phyloP scores from a whole-genome alignment of 2,113 vertebrate species.

The Copsychus sechellarum region DNA sequence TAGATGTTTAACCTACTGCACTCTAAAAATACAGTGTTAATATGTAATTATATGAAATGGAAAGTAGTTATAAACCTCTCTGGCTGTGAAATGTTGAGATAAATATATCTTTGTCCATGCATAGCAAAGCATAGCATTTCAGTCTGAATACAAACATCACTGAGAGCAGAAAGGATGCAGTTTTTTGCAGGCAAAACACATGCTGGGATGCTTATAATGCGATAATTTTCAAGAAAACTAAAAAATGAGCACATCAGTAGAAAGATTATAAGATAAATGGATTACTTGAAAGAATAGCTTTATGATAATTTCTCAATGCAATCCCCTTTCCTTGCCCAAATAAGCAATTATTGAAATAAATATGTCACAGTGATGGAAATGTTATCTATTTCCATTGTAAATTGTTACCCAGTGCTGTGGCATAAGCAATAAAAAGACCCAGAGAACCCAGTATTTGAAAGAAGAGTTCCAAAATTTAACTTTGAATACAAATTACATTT shows the following conservation, averaged over 20 bases:
- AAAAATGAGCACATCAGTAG: background rate
- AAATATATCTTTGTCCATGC: slow-evolving; percentile 55
- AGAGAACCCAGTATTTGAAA: background rate
- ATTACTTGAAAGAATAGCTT: slow-evolving; percentile 30
- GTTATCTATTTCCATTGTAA: background rate
- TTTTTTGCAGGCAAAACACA: slow-evolving; percentile 65
- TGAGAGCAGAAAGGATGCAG: slow-evolving; percentile 3
- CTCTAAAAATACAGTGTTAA: slow-evolving; percentile 40
- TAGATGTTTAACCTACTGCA: slow-evolving; percentile 22
- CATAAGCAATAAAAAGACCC: background rate
- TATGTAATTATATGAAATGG: slow-evolving; percentile 32
- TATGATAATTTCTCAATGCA: slow-evolving; percentile 2
- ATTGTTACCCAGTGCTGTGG: background rate
- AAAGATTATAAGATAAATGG: background rate
- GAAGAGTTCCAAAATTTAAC: background rate
- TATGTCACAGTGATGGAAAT: background rate
- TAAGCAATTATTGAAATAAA: slow-evolving; percentile 29
- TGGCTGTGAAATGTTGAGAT: slow-evolving; percentile 26
- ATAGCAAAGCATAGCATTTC: slow-evolving; percentile 30
- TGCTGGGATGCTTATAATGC: slow-evolving; percentile 46
- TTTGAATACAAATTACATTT: background rate
- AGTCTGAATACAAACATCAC: slow-evolving; percentile 25
- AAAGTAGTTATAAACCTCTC: slow-evolving; percentile 12
- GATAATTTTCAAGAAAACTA: slow-evolving; percentile 11
- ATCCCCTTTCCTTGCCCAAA: slow-evolving; percentile 2